Percentiles rank a stretch among this genome's conserved stretches.
These are phyloP conservation scores for Psilopsiagon aymara DNA, from an alignment of 2,113 vertebrate genomes.

Conservation along the genomic window DNA sequence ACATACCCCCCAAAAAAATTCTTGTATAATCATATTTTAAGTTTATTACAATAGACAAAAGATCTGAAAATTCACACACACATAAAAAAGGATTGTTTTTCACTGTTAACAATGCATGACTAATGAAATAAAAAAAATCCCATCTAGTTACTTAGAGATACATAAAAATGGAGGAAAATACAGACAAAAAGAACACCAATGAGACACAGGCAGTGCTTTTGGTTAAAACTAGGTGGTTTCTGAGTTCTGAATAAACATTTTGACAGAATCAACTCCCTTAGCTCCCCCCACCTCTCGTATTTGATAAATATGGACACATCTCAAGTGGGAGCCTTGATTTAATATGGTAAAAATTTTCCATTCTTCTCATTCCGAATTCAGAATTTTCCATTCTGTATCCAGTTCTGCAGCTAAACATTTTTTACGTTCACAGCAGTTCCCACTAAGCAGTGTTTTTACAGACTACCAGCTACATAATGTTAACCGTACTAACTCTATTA, in stretches of 20 bases:
- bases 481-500: constrained; percentile 3
- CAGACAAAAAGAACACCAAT: not conserved
- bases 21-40: not conserved
- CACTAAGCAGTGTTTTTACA: not conserved
- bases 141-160: not conserved
- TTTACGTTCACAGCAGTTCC: not conserved
- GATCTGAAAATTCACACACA: not conserved
- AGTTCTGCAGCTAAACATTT: not conserved
- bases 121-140: not conserved
- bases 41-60: not conserved
- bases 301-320: not conserved
- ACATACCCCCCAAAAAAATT: not conserved
- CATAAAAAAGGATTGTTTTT: not conserved
- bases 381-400: not conserved
- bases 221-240: not conserved
- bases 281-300: not conserved
- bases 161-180: not conserved
- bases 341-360: not conserved
- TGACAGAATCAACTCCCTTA: not conserved
- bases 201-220: not conserved
- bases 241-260: not conserved
- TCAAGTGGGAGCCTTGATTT: not conserved
- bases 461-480: not conserved
- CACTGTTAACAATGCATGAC: not conserved
- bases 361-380: not conserved